Percentiles rank a stretch among this genome's conserved stretches.
These are phyloP conservation scores for Hemitrygon akajei DNA, from an alignment of 2,797 vertebrate genomes.

Conservation along the genomic window DNA sequence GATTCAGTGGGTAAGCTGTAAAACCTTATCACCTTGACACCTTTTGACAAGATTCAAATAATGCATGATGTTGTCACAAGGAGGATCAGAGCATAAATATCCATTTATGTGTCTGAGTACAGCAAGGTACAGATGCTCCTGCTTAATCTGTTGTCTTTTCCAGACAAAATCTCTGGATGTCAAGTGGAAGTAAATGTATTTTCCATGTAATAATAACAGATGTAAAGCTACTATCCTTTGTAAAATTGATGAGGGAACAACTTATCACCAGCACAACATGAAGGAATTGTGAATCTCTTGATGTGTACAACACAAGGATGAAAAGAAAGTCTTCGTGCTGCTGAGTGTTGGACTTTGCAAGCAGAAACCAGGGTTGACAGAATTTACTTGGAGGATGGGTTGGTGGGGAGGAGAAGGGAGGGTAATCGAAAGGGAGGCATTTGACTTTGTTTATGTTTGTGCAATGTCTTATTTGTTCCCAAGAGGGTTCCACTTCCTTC, in stretches of 20 bases:
- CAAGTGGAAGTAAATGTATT: not conserved
- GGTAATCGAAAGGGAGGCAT: slow-evolving; percentile 39
- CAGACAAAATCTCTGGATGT: not conserved
- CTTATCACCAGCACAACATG: not conserved
- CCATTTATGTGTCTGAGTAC: not conserved
- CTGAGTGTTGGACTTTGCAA: slow-evolving; percentile 24
- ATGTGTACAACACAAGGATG: slow-evolving; percentile 48
- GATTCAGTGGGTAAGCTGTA: not conserved
- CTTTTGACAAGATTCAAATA: slow-evolving; percentile 36
- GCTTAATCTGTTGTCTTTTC: not conserved
- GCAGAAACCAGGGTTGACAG: not conserved
- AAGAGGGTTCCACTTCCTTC: not conserved
- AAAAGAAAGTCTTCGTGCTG: slow-evolving; percentile 41
- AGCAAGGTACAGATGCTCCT: not conserved
- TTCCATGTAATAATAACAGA: not conserved
- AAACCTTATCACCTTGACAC: slow-evolving; percentile 34
- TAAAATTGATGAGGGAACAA: slow-evolving; percentile 1
- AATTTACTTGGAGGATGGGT: not conserved
- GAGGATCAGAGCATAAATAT: not conserved
- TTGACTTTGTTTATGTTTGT: not conserved
- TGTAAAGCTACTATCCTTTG: not conserved
- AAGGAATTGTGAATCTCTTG: slow-evolving; percentile 37
- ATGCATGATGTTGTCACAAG: slow-evolving; percentile 3
- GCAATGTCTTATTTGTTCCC: not conserved
- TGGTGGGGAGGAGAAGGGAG: slow-evolving; percentile 22